Conservation (phyloP, 2,113 vertebrate species). For the Glaucidium brasilianum region DNA sequence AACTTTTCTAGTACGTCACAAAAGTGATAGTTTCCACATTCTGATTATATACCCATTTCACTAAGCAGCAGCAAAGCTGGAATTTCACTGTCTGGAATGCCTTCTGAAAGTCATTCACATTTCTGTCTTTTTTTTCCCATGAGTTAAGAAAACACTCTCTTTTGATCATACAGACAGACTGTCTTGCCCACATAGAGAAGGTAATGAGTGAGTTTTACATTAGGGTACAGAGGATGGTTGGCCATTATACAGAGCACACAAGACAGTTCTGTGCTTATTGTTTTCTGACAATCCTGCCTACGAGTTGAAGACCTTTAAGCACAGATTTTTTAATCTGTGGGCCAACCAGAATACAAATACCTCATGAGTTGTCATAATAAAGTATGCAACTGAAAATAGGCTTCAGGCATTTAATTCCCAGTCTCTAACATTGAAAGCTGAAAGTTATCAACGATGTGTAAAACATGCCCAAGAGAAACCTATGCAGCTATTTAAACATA, state of each 20-base stretch:
- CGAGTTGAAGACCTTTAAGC: neutral
- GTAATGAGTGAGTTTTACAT: neutral
- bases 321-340: neutral
- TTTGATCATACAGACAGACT: neutral
- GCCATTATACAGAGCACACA: neutral
- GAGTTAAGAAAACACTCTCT: neutral
- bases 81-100: neutral
- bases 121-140: neutral
- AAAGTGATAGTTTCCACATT: slow-evolving; percentile 21
- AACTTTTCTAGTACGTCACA: neutral
- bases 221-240: neutral
- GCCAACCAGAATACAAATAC: neutral
- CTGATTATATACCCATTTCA: neutral
- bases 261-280: neutral
- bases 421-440: neutral
- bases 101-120: neutral
- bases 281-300: neutral
- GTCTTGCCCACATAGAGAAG: neutral
- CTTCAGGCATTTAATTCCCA: neutral
- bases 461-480: neutral
- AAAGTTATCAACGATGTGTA: neutral
- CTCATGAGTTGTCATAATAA: neutral
- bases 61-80: neutral
- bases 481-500: neutral
- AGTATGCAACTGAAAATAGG: neutral